Conservation (phyloP, 1,140 invertebrate species). For the Wiebesia pumilae region DNA sequence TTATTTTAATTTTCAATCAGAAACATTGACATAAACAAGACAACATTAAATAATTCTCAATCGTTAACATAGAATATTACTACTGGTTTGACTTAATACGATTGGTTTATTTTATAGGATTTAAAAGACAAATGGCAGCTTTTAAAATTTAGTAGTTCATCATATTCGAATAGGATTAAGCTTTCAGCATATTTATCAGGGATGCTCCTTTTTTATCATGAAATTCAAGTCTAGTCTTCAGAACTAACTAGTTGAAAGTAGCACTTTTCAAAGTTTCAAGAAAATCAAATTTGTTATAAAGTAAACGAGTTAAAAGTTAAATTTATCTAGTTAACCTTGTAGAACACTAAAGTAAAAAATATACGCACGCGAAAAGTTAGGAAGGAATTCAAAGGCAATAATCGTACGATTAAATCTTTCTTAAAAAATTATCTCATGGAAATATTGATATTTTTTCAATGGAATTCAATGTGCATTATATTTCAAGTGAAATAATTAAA, state of each 20-base stretch:
- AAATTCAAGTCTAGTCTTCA: slow-evolving; percentile 13
- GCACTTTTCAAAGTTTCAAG: background rate
- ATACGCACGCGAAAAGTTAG: background rate
- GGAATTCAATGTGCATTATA: too few species aligned
- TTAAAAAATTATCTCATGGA: background rate
- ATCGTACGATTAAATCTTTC: background rate
- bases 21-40: too few species aligned
- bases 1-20: too few species aligned
- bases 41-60: too few species aligned
- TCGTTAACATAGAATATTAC: too few species aligned
- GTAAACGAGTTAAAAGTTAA: slow-evolving; percentile 26
- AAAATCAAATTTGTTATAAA: slow-evolving; percentile 36
- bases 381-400: background rate
- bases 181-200: slow-evolving; percentile 29
- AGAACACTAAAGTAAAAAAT: slow-evolving; percentile 1
- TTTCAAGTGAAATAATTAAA: too few species aligned
- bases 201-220: slow-evolving; percentile 3
- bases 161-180: background rate
- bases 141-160: background rate
- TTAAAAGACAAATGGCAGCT: too few species aligned
- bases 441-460: too few species aligned
- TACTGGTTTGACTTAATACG: too few species aligned
- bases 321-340: background rate
- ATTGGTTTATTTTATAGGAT: too few species aligned
- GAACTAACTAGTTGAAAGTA: slow-evolving; percentile 3